These are phyloP conservation scores for Phrynocephalus versicolor DNA, from an alignment of 2,113 vertebrate genomes.

Conservation along the genomic window DNA sequence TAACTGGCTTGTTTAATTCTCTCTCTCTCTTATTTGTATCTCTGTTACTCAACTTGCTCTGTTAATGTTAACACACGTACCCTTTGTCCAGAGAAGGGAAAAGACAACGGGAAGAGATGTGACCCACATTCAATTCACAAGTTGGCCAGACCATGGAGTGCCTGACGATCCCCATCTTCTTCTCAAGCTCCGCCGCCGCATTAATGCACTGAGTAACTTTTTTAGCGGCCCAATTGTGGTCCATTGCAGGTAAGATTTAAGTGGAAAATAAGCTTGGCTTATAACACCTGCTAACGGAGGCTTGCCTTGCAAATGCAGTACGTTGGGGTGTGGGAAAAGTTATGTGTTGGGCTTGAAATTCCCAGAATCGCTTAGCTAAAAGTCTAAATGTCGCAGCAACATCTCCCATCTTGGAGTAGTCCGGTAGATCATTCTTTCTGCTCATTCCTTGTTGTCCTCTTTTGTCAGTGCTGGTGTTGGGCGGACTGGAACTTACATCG, in stretches of 20 bases:
- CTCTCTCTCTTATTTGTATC: background rate
- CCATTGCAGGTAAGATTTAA: constrained; percentile 89
- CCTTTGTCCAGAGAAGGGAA: constrained; percentile 81
- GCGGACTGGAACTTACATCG: constrained; percentile 92
- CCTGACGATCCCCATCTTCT: constrained; percentile 91
- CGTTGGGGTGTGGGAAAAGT: background rate
- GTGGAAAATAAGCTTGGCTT: background rate
- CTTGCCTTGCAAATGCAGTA: background rate
- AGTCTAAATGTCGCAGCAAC: too few relatives aligned
- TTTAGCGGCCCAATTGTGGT: constrained; percentile 93
- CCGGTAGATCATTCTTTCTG: background rate
- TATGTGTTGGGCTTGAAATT: too few relatives aligned
- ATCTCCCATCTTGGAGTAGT: too few relatives aligned
- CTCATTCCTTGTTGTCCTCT: background rate
- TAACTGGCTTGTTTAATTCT: background rate
- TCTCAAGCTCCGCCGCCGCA: constrained; percentile 89
- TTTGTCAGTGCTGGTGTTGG: constrained; percentile 89
- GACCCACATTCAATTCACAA: constrained; percentile 96
- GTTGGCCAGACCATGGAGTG: constrained; percentile 97
- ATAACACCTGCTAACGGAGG: background rate
- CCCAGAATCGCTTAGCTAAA: too few relatives aligned
- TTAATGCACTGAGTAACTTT: constrained; percentile 93
- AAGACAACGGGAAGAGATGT: constrained; percentile 85
- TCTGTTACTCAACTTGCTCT: background rate
- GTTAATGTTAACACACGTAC: background rate